Evolutionary conservation across 1,140 invertebrate species (phyloP).

Genomic region (Lordiphosa mommai): DNA sequence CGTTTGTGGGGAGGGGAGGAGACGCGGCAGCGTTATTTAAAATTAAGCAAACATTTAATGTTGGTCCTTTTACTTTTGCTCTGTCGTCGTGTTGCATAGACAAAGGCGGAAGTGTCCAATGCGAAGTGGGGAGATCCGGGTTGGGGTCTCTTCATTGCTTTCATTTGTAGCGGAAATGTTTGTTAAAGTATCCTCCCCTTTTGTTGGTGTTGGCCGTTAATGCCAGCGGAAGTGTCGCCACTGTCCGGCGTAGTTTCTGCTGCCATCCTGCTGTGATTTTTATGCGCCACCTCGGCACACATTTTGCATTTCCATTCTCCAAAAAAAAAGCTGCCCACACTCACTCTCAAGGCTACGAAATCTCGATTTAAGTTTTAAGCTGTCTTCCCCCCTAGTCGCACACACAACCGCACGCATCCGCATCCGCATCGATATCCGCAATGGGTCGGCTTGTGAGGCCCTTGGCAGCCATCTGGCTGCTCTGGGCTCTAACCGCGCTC

Average conservation of each 20-base stretch:
- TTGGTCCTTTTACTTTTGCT: conserved; percentile 15
- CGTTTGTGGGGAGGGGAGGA: too few species aligned
- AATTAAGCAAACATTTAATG: conserved; percentile 73
- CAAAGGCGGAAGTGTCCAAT: conserved; percentile 61
- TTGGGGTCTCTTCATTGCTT: conserved; percentile 53
- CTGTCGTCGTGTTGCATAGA: conserved; percentile 37
- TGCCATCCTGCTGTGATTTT: conserved; percentile 55
- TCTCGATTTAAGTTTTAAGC: too few species aligned
- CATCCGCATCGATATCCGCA: conserved; percentile 10
- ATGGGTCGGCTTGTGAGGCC: conserved; percentile 55
- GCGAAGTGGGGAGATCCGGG: conserved; percentile 8
- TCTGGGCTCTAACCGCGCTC: conserved; percentile 48
- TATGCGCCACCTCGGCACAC: conserved; percentile 27
- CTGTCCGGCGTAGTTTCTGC: conserved; percentile 29
- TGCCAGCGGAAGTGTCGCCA: conserved; percentile 59
- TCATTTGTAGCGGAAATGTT: conserved; percentile 76
- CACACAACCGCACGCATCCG: background rate
- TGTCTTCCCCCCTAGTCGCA: background rate
- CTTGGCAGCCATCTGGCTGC: conserved; percentile 48
- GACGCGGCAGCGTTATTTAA: conserved; percentile 70
- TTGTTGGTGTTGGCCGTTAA: conserved; percentile 53
- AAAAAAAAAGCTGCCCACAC: background rate
- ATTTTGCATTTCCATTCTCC: conserved; percentile 5
- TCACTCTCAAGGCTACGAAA: background rate
- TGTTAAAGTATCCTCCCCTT: conserved; percentile 66